A percentile compares a stretch with the other conserved stretches of the same genome.
Conservation (phyloP, 2,113 vertebrate genomes). For the Pao palembangensis region DNA sequence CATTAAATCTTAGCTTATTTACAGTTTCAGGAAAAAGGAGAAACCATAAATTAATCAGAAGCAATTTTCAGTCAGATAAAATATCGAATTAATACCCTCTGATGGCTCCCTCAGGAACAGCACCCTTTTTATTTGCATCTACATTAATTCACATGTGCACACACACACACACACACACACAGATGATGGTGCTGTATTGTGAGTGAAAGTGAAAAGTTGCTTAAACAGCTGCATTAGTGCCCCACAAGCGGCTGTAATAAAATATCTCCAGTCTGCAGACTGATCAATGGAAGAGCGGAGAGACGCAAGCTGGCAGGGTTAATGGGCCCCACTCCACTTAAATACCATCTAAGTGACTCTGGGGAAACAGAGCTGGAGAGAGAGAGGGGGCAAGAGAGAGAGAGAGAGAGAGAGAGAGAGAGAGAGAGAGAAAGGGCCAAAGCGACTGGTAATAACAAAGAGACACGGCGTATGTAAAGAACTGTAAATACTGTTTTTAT, state of each 20-base stretch:
- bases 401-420: background rate
- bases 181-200: conserved; percentile 26
- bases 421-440: background rate
- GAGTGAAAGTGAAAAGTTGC: conserved; percentile 46
- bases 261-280: conserved; percentile 82
- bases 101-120: conserved; percentile 74
- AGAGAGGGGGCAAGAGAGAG: conserved; percentile 10
- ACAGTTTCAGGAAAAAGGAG: too few relatives aligned
- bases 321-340: conserved; percentile 82
- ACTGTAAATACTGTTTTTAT: too few relatives aligned
- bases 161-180: conserved; percentile 13
- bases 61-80: conserved; percentile 47
- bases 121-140: conserved; percentile 71
- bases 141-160: background rate
- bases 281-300: conserved; percentile 85
- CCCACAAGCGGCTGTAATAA: conserved; percentile 70
- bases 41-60: too few relatives aligned
- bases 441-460: background rate
- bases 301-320: conserved; percentile 79
- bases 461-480: background rate
- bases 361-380: conserved; percentile 46
- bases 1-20: too few relatives aligned
- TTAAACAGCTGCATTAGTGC: conserved; percentile 55
- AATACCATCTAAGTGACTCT: conserved; percentile 82
- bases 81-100: conserved; percentile 68